Base-by-base conservation (phyloP, 2,113 vertebrate genomes). In the Ophiodon elongatus region DNA sequence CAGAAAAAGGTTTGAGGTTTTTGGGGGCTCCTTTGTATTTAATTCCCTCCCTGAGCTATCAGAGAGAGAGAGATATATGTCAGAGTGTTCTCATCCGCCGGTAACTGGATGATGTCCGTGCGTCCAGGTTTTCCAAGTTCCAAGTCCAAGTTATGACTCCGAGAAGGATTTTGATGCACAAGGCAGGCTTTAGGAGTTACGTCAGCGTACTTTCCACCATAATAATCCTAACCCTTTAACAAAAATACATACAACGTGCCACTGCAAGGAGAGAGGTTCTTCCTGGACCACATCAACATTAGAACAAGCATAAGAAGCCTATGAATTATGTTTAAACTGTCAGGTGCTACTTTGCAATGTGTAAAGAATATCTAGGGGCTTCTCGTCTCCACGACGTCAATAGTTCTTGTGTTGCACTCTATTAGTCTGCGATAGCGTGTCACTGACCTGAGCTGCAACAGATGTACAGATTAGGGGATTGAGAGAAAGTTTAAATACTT, bases 111-210 rank as follows among this genome's bases (percentile, higher is more conserved):
- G 60, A 62, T 13, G 4, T 27, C 47, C 27, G 21, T 41, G 25
- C 6, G 4, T 41, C 19, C 29, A 10, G 37, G 7, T 54, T 63
- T 73, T 27, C 14, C n/a, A 59, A 15, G 54, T 14, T 57, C 23
- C 3, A 4, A 54, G 50, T 54, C 8, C 2, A 45, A 64, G 57
- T 54, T 31, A 57, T n/a, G 29, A 60, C 54, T n/a, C 0, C 0
- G 69, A 57, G 17, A 25, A 59, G 59, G 29, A 19, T 25, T 82
- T 54, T 76, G 25, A 75, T 75, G 72, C n/a, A 37, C 47, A 67
- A 39, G 60, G 63, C 69, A 52, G 63, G 64, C 52, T 76, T 70
- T 0, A 43, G 25, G 31, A 69, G 43, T 54, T 63, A 25, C 10
- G n/a, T 70, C 56, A 76, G 43, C 9, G 13, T 41, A 75, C 64